phyloP scores from a whole-genome alignment of 2,888 invertebrate genomes.

The Allolobophora icterica region DNA sequence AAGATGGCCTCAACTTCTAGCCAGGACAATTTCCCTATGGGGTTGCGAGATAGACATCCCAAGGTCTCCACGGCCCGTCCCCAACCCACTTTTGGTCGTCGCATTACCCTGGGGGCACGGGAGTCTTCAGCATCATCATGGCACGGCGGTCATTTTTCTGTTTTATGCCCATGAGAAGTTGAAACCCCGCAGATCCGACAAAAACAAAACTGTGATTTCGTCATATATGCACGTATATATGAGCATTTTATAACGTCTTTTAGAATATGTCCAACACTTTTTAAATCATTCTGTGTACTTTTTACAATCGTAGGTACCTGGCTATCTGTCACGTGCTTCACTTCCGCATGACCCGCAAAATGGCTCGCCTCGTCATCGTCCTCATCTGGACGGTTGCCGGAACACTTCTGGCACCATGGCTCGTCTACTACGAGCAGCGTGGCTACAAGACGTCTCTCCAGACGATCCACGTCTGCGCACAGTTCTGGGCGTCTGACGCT shows the following conservation, averaged over 20 bases:
- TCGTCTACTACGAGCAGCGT: conserved; percentile 79
- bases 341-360: conserved; percentile 85
- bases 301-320: conserved; percentile 71
- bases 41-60: too few relatives aligned
- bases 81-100: too few relatives aligned
- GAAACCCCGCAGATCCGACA: too few relatives aligned
- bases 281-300: neutral
- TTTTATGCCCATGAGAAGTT: too few relatives aligned
- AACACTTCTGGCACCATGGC: conserved; percentile 86
- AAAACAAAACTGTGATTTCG: too few relatives aligned
- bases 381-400: conserved; percentile 88
- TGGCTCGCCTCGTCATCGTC: conserved; percentile 85
- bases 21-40: too few relatives aligned
- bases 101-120: too few relatives aligned
- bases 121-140: too few relatives aligned
- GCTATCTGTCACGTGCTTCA: conserved; percentile 94
- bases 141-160: too few relatives aligned
- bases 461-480: conserved; percentile 49
- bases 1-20: too few relatives aligned
- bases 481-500: conserved; percentile 68
- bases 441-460: conserved; percentile 40
- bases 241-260: neutral
- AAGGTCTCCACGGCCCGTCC: too few relatives aligned
- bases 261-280: neutral
- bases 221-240: too few relatives aligned